Base-by-base conservation (phyloP, 2,113 vertebrate species). In the Falcunculus frontatus region DNA sequence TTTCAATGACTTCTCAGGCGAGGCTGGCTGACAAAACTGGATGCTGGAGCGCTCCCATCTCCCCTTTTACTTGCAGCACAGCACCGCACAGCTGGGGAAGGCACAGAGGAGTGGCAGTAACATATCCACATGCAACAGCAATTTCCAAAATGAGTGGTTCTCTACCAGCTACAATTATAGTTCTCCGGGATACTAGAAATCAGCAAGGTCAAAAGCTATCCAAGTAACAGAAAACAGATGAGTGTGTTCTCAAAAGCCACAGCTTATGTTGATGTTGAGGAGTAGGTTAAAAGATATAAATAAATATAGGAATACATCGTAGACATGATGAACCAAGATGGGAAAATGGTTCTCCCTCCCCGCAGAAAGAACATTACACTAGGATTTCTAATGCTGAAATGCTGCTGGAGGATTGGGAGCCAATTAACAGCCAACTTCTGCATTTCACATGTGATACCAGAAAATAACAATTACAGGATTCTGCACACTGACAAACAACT, bases 101-200 rank as follows among this genome's bases (percentile, higher is more conserved):
- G 75, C 88, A 85, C 3, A 35, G 88, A 95, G 79, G 85, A 95
- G 85, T 49, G 50, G 75, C 70, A 65, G 53, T 10, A 77, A 69
- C 46, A 47, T 44, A 94, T 69, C 68, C 85, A 93, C 85, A 95
- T 32, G 88, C 88, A 94, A 93, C 20, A 85, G 75, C 84, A 88
- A 92, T 95, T 95, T 94, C 88, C 47, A 80, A 94, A 96, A 96
- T 94, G 90, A 96, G 70, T 42, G 63, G 85, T 91, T 93, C 92
- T 94, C 75, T 79, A 86, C 83, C 7, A 2, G 59, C 85, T 86
- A 83, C 96, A 96, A 95, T 96, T 96, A 96, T 8, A 96, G 92
- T 73, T 90, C 76, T 89, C 79, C 0, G 1, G 64, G 56, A 93
- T 64, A 64, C 73, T 21, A 81, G 86, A 90, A 97, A 97, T 92